Base-by-base conservation (phyloP, 2,888 invertebrate genomes). In the Leptogaster cylindrica region DNA sequence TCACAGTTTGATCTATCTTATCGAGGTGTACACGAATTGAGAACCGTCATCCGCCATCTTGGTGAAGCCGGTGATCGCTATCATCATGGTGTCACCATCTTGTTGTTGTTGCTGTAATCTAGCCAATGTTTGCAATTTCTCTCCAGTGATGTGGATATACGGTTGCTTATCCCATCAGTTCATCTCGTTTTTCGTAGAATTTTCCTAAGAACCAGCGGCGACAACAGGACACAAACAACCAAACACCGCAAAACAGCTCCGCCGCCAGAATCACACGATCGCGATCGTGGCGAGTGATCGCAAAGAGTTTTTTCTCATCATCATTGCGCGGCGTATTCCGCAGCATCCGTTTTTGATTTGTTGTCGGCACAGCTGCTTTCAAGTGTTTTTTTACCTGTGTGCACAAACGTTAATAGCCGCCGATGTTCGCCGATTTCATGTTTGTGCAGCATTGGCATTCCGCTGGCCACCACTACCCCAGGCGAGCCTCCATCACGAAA, bases 341-440 rank as follows among this genome's bases (percentile, higher is more conserved):
- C n/a, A n/a, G n/a, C 55, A 55, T 36, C 55, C 36, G 16, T 61
- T 61, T 61, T 61, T 61, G 61, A 61, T 61, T 61, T 61, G 61
- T 61, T 61, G 61, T 61, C 61, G 61, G 61, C 44, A 55, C 23
- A n/a, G 20, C 36, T 44, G 61, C 61, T 61, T 61, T 61, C 44
- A 61, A 61, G 61, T 61, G 44, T 41, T 61, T n/a, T 61, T 61
- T 61, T 61, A 61, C 61, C 28, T 44, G 61, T 44, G 28, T 61
- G 61, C 44, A n/a, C n/a, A 44, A 61, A 12, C 61, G 61, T 61
- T 61, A 61, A 61, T 61, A 61, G 61, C 61, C 58, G 28, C 61
- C 44, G 61, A 61, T 61, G 61, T 61, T 44, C 10, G 28, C 61
- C 16, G 58, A 41, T 27, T 16, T 41, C 5, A 16, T 14, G 61